phyloP scores from a whole-genome alignment of 53 echinoderm and acorn worm species.

The Crossaster papposus region DNA sequence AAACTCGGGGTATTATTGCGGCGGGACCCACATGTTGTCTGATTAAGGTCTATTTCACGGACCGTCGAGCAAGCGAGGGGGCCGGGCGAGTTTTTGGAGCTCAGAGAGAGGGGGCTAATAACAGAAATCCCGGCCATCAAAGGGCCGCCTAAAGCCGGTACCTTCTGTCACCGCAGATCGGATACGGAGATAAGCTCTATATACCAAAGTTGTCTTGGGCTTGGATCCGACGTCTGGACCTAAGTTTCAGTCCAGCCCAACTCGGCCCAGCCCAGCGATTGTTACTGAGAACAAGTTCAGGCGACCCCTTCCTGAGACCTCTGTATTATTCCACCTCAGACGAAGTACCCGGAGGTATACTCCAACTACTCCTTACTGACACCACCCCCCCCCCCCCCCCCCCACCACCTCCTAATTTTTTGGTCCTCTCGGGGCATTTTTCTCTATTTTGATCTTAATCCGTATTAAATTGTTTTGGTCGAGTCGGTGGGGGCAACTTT shows the following conservation, averaged over 20 bases:
- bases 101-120: conserved; percentile 34
- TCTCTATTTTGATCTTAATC: conserved; percentile 49
- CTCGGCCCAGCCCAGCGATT: not conserved
- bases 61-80: conserved; percentile 34
- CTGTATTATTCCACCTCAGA: not conserved
- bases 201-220: not conserved
- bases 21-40: not conserved
- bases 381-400: not conserved
- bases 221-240: not conserved
- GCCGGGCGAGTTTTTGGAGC: conserved; percentile 11
- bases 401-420: not conserved
- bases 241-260: not conserved
- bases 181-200: conserved; percentile 29
- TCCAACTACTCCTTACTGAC: conserved; percentile 30
- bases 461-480: conserved; percentile 63
- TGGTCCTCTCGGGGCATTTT: conserved; percentile 29
- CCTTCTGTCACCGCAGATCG: conserved; percentile 59
- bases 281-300: conserved; percentile 40
- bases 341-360: conserved; percentile 28
- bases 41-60: conserved; percentile 62
- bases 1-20: conserved; percentile 34
- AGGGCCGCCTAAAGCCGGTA: conserved; percentile 54
- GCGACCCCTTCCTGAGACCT: conserved; percentile 25
- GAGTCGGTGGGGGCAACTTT: conserved; percentile 34
- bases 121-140: conserved; percentile 46